Conservation (phyloP, 2,797 vertebrate genomes). For the Paramormyrops hopkinsi region DNA sequence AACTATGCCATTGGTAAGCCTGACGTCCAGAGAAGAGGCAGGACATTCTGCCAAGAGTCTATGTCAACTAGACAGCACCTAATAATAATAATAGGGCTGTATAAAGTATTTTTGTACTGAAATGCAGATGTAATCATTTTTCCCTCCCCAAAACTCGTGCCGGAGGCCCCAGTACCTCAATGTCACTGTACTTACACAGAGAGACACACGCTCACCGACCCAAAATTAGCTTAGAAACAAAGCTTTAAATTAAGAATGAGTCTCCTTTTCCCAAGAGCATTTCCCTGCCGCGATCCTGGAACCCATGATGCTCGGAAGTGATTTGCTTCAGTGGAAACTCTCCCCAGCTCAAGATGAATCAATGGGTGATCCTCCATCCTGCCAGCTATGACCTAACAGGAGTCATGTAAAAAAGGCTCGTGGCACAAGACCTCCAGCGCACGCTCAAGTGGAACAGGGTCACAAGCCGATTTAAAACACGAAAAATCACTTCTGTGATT, state of each 20-base stretch:
- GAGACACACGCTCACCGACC: neutral
- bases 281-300: neutral
- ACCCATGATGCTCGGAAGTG: neutral
- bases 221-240: slow-evolving; percentile 23
- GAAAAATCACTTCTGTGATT: neutral
- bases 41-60: neutral
- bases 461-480: neutral
- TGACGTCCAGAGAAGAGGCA: neutral
- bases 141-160: neutral
- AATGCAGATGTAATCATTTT: neutral
- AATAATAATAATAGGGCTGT: neutral
- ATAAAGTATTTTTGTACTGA: neutral
- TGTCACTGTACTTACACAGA: neutral
- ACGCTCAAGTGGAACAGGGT: neutral
- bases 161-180: neutral
- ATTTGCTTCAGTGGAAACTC: slow-evolving; percentile 15
- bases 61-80: neutral
- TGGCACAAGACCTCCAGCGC: neutral
- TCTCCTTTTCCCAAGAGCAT: slow-evolving; percentile 19
- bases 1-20: neutral
- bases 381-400: neutral
- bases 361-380: slow-evolving; percentile 27
- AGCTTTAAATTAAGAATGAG: slow-evolving; percentile 30
- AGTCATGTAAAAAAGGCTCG: neutral
- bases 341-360: slow-evolving; percentile 40